Evolutionary conservation across 2,797 vertebrate genomes (phyloP).

Genomic region (Valencia hispanica): DNA sequence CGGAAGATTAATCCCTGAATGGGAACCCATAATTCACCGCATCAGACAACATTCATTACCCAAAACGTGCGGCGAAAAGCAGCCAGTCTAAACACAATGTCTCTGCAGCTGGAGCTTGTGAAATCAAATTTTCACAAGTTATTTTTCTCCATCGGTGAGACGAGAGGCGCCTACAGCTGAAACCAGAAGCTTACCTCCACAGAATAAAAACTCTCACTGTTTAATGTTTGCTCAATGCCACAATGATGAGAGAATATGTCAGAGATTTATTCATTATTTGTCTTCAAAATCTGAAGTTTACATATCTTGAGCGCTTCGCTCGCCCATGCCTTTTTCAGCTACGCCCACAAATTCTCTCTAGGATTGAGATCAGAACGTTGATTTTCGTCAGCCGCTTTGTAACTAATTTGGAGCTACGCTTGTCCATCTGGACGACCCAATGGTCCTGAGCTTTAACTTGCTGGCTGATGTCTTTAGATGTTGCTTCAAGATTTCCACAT

Average conservation of each 20-base stretch:
- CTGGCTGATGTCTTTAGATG: no score
- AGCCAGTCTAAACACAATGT: conserved; percentile 52
- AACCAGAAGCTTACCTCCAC: neutral
- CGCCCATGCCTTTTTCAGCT: no score
- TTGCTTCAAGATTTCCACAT: no score
- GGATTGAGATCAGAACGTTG: no score
- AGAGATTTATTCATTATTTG: neutral
- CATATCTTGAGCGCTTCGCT: no score
- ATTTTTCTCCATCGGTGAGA: conserved; percentile 52
- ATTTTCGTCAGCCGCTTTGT: no score
- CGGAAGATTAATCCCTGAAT: conserved; percentile 30
- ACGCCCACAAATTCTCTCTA: no score
- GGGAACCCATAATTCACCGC: conserved; percentile 48
- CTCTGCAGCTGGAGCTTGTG: conserved; percentile 35
- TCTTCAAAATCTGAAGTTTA: no score
- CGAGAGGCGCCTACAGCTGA: conserved; percentile 5
- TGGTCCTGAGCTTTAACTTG: no score
- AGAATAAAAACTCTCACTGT: neutral
- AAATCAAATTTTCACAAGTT: conserved; percentile 39
- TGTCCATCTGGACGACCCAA: no score
- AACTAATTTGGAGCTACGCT: no score
- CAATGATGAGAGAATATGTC: neutral
- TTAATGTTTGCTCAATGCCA: neutral
- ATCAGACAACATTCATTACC: conserved; percentile 35
- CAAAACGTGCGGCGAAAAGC: conserved; percentile 34